Percentiles rank a stretch among this genome's conserved stretches.
Evolutionary conservation across 30 jellyfish, hydroid and myxozoan genomes (phyloP).

Genomic region (Turritopsis rubra): DNA sequence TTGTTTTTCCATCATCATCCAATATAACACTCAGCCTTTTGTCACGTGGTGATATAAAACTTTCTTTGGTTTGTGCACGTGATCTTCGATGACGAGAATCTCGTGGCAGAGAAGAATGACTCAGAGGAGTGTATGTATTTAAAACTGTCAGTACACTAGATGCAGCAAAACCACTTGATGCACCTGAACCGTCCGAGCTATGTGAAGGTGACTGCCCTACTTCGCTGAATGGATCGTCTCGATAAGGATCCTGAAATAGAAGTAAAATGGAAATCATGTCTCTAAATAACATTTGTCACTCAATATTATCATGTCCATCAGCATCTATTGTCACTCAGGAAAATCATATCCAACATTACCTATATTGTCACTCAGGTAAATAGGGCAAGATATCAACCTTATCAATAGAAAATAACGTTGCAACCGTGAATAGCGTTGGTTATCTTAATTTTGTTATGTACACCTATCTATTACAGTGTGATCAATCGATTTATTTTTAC

Average conservation of each 20-base stretch:
- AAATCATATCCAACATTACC: no score
- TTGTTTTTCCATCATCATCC: slow-evolving; percentile 20
- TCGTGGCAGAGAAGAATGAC: not conserved
- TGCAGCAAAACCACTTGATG: slow-evolving; percentile 34
- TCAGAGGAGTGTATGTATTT: not conserved
- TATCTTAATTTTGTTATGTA: no score
- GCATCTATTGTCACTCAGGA: not conserved
- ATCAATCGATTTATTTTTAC: not conserved
- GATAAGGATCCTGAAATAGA: not conserved
- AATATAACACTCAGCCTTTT: slow-evolving; percentile 8
- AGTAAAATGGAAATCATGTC: no score
- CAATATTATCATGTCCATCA: not conserved
- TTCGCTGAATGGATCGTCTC: slow-evolving; percentile 21
- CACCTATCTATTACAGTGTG: not conserved
- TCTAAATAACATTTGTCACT: not conserved
- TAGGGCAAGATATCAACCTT: no score
- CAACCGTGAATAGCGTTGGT: no score
- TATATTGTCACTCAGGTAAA: no score
- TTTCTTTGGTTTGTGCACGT: not conserved
- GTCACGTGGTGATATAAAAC: slow-evolving; percentile 2
- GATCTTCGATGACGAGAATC: slow-evolving; percentile 3
- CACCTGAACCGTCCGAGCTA: slow-evolving; percentile 20
- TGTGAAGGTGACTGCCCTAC: not conserved
- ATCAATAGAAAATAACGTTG: no score
- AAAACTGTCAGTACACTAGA: slow-evolving; percentile 30